These are phyloP conservation scores for Arenaria interpres DNA, from an alignment of 2,113 vertebrate species.

Conservation along the genomic window DNA sequence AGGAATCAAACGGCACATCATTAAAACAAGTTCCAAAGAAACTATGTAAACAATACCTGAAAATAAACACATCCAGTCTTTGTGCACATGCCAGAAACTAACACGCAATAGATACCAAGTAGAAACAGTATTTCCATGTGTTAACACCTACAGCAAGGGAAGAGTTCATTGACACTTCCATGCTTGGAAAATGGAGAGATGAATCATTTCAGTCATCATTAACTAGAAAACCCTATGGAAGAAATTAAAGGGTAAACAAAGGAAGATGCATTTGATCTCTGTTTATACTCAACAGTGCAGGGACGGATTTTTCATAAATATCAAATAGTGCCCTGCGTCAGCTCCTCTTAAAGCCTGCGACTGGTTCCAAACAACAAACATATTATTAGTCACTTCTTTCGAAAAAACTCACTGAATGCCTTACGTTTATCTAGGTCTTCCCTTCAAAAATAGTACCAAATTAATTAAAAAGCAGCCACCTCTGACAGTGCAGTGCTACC, in stretches of 20 bases:
- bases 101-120: not conserved
- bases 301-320: not conserved
- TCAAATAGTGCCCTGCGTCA: not conserved
- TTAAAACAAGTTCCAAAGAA: constrained; percentile 13
- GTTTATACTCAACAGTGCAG: not conserved
- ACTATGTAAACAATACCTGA: constrained; percentile 15
- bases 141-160: not conserved
- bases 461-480: not conserved
- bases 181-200: not conserved
- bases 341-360: not conserved
- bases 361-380: not conserved
- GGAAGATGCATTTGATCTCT: not conserved
- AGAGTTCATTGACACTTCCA: not conserved
- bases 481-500: not conserved
- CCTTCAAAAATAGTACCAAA: not conserved
- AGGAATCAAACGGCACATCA: constrained; percentile 12
- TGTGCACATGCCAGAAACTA: not conserved
- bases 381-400: not conserved
- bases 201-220: not conserved
- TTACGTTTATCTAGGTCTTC: not conserved
- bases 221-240: not conserved
- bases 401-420: not conserved
- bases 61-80: constrained; percentile 36
- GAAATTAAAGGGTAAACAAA: not conserved
- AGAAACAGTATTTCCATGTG: not conserved